Conservation (phyloP, 2,888 invertebrate species). For the Griposia aprilina region DNA sequence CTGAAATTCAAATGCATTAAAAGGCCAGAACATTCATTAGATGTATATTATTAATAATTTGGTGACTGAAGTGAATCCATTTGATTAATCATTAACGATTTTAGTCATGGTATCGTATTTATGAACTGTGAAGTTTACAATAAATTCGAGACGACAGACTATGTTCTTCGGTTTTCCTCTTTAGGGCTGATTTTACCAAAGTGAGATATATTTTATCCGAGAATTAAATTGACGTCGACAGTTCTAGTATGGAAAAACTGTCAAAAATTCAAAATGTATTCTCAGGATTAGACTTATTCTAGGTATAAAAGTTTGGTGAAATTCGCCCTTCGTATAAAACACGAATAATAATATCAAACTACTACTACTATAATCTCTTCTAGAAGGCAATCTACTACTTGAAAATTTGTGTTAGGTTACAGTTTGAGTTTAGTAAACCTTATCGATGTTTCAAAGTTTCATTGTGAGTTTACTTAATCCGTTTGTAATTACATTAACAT, state of each 20-base stretch:
- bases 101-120: not conserved
- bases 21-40: not conserved
- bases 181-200: not conserved
- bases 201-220: too few species aligned
- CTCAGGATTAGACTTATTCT: too few species aligned
- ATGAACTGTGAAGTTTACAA: not conserved
- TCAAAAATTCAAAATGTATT: too few species aligned
- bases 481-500: slow-evolving; percentile 24
- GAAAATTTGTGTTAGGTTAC: slow-evolving; percentile 8
- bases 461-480: slow-evolving; percentile 28
- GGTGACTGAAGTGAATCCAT: slow-evolving; percentile 2
- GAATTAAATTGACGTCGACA: too few species aligned
- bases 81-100: slow-evolving; percentile 9
- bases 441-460: slow-evolving; percentile 30
- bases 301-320: too few species aligned
- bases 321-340: too few species aligned
- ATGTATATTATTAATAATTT: slow-evolving; percentile 2
- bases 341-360: not conserved
- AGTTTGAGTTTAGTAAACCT: slow-evolving; percentile 27
- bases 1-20: not conserved
- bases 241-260: too few species aligned
- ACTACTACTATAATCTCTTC: slow-evolving; percentile 19
- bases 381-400: slow-evolving; percentile 8
- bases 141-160: not conserved
- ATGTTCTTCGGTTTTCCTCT: not conserved